Conservation (phyloP, 2,888 invertebrate species). For the Clunio marinus region DNA sequence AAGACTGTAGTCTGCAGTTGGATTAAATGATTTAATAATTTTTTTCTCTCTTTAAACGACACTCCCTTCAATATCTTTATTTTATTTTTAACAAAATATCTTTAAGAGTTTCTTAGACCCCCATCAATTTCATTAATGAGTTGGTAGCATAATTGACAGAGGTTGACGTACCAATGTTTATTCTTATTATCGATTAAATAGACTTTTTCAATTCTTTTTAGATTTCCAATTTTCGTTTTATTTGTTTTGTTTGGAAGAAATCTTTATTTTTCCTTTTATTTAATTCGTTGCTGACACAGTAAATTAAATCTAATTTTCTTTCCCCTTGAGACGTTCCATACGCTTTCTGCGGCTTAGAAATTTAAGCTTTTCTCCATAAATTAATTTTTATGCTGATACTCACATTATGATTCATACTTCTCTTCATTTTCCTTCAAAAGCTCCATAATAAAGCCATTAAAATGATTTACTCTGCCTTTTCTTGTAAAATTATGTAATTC, state of each 20-base stretch:
- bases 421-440: neutral
- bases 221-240: too few relatives aligned
- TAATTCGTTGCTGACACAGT: too few relatives aligned
- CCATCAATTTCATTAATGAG: neutral
- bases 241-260: too few relatives aligned
- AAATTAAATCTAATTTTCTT: too few relatives aligned
- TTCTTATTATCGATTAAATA: neutral
- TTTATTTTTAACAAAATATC: too few relatives aligned
- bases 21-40: too few relatives aligned
- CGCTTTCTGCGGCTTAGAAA: neutral
- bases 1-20: slow-evolving; percentile 10
- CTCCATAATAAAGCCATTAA: slow-evolving; percentile 15
- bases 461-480: slow-evolving; percentile 18
- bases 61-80: too few relatives aligned
- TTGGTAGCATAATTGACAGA: neutral
- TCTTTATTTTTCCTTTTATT: too few relatives aligned
- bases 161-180: too few relatives aligned
- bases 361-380: neutral
- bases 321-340: neutral
- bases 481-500: slow-evolving; percentile 22
- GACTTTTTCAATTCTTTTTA: too few relatives aligned
- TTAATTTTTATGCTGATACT: slow-evolving; percentile 17
- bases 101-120: neutral
- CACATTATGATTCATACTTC: neutral
- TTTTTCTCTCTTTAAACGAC: too few relatives aligned